Conservation (phyloP, 1,140 invertebrate species). For the Eumaeus atala region DNA sequence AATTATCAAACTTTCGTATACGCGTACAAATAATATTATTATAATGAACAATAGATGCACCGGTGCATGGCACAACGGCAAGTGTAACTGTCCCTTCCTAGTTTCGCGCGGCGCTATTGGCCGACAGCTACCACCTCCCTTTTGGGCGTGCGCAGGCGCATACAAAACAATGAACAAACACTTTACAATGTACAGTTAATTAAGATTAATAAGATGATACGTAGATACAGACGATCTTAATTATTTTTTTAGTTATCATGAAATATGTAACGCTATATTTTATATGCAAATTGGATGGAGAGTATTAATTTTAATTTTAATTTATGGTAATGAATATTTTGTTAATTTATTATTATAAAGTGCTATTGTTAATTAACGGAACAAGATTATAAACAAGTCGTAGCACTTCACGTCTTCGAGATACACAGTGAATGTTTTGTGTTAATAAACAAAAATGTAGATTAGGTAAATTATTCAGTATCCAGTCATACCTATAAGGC, state of each 20-base stretch:
- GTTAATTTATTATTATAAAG: no score
- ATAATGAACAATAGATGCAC: neutral
- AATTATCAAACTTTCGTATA: no score
- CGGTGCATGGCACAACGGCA: no score
- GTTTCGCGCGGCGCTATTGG: slow-evolving; percentile 24
- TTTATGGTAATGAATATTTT: no score
- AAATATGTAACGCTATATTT: neutral
- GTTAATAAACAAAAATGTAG: no score
- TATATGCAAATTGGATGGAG: neutral
- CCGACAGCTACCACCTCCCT: neutral
- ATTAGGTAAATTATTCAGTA: no score
- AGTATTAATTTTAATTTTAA: slow-evolving; percentile 1
- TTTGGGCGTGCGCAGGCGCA: slow-evolving; percentile 26
- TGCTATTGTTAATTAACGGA: no score
- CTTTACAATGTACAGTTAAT: slow-evolving; percentile 22
- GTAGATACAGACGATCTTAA: neutral
- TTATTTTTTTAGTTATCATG: neutral
- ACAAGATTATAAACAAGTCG: no score
- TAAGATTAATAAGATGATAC: slow-evolving; percentile 19
- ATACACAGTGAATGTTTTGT: no score
- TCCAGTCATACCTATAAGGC: no score
- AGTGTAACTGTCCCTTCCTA: neutral
- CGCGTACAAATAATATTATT: no score
- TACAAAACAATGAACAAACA: slow-evolving; percentile 33
- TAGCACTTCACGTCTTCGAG: no score